Evolutionary conservation across 2,888 invertebrate genomes (phyloP).

Genomic region (Pegoplata infirma): DNA sequence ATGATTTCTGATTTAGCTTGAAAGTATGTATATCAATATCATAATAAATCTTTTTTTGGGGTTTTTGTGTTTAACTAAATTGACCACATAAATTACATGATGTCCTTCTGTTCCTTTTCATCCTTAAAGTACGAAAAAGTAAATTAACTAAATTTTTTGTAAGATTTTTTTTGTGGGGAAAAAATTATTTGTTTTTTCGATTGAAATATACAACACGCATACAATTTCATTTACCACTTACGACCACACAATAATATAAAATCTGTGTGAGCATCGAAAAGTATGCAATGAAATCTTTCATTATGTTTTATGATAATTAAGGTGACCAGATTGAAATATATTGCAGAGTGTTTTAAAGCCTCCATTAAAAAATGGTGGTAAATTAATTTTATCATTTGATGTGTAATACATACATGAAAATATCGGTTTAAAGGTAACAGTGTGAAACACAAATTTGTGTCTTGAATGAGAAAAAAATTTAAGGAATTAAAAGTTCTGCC

Average conservation of each 20-base stretch:
- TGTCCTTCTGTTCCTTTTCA: background rate
- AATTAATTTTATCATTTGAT: no score
- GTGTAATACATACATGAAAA: no score
- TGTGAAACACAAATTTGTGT: no score
- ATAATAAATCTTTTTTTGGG: conserved; percentile 31
- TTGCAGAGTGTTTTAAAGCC: no score
- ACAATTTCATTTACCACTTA: conserved; percentile 17
- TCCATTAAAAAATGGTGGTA: no score
- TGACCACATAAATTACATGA: conserved; percentile 67
- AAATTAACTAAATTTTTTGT: conserved; percentile 28
- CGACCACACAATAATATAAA: background rate
- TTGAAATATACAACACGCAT: background rate
- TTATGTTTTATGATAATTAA: background rate
- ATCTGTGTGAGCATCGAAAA: background rate
- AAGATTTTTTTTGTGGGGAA: background rate
- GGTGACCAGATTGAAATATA: background rate
- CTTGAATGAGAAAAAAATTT: no score
- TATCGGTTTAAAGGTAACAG: no score
- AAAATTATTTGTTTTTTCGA: background rate
- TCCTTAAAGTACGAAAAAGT: conserved; percentile 30
- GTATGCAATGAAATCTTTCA: background rate
- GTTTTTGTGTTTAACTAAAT: conserved; percentile 64
- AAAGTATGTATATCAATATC: background rate
- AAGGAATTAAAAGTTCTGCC: no score
- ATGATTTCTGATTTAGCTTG: background rate